phyloP scores from a whole-genome alignment of 2,113 vertebrate genomes.

The Mastomys natalensis region DNA sequence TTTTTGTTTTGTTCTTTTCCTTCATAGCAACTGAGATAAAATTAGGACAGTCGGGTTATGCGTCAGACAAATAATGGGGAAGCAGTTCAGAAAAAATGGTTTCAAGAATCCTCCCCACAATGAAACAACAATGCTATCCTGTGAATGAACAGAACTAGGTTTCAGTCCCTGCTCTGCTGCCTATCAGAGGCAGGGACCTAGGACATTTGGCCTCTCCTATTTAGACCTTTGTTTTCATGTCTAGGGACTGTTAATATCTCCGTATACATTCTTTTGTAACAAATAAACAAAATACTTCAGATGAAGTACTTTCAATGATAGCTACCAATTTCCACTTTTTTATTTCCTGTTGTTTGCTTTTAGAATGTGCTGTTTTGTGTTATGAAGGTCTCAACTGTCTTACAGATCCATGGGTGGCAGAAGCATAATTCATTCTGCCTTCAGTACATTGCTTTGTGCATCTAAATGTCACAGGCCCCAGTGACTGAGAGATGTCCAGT shows the following conservation, averaged over 20 bases:
- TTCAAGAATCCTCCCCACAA: not conserved
- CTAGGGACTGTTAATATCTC: not conserved
- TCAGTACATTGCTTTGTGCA: not conserved
- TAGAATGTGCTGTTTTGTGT: not conserved
- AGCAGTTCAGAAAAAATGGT: not conserved
- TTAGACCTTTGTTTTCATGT: not conserved
- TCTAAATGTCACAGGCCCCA: not conserved
- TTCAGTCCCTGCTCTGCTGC: not conserved
- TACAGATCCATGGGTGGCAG: not conserved
- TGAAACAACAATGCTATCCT: not conserved
- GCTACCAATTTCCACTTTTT: not conserved
- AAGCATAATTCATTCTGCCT: conserved; percentile 15
- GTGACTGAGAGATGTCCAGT: not conserved
- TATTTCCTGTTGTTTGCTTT: conserved; percentile 38
- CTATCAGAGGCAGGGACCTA: not conserved
- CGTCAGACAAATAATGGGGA: not conserved
- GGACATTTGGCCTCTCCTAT: not conserved
- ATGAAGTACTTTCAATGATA: not conserved
- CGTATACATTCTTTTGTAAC: not conserved
- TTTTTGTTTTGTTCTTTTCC: not conserved
- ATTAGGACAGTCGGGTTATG: not conserved
- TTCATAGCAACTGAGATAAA: not conserved
- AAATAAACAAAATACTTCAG: conserved; percentile 17
- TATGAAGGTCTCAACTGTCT: conserved; percentile 5
- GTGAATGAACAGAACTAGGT: not conserved